Base-by-base conservation (phyloP, 2,797 vertebrate species). In the Etheostoma perlongum region DNA sequence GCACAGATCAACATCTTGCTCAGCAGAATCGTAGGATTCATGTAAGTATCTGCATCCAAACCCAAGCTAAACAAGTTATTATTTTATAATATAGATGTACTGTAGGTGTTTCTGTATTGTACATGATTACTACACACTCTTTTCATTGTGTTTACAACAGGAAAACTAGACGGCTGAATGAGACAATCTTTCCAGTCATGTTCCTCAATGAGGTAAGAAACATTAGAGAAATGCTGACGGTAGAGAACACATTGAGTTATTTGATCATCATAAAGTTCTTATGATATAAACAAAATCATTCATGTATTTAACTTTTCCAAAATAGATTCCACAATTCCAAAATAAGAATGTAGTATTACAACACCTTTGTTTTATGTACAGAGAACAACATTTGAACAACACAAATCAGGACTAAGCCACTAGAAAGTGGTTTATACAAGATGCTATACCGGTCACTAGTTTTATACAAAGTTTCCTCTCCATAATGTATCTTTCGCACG, bases 151-250 rank as follows among this genome's bases (percentile, higher is more conserved):
- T 70, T 57, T 25, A 47, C 44, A 62, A 80, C 90, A 96, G 95
- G 42, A 54, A 55, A 42, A 96, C 94, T 1, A 94, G 3, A 79
- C 0, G 0, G 5, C 5, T 96, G 6, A 94, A 93, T 12, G 67
- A 85, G 0, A 95, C 87, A 0, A 21, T 96, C 57, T 93, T 96
- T 66, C 95, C 95, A 1, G 72, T 96, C 30, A 92, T 95, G 92
- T 96, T 95, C 76, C 16, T 96, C 23, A 95, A 95, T 47, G 95
- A 96, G 94, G 95, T 96, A 76, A 88, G 83, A 54, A 49, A 70
- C 47, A 16, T 7, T 15, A 8, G 30, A 44, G 13, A 52, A 5
- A 19, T 36, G 33, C 44, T 16, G 3, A 67, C 13, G 4, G 42
- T 11, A 11, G 36, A 15, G 13, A 21, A 51, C 33, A 40, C 33